Base-by-base conservation (phyloP, 2,113 vertebrate genomes). In the Pelobates fuscus region DNA sequence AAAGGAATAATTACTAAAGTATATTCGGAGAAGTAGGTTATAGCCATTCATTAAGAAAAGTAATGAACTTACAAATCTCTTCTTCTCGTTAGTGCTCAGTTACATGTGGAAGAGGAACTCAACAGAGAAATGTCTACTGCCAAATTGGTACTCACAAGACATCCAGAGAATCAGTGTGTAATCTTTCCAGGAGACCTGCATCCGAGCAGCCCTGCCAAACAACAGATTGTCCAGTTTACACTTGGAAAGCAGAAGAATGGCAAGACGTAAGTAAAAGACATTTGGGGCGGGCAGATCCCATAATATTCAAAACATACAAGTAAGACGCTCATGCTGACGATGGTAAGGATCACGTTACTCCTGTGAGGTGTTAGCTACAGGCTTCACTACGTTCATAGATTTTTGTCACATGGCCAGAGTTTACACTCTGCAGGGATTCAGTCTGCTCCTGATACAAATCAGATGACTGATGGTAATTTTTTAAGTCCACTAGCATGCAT, bases 181-280 rank as follows among this genome's bases (percentile, higher is more conserved):
- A 83, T 49, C 89, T 66, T 0, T 82, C 80, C 30, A 41, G 80
- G 79, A 87, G 88, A 63, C 95, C 95, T 0, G 30, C 86, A 0
- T 82, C 88, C 0, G 92, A 91, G 78, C 91, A 88, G 58, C 86
- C 82, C 86, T 98, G 96, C 79, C 89, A 86, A 26, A 85, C 82
- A 37, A 80, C 87, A 0, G 85, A 81, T 12, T 98, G 95, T 70
- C 89, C 92, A 26, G 78, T 78, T 59, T 94, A 91, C 82, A 84
- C 68, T 66, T 98, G 96, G 96, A 92, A 84, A 8, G 86, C 92
- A 3, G 91, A 89, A 73, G 88, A 90, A 25, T 97, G 95, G 95
- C 91, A 92, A 85, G 77, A 87, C 83, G 96, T 97, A 86, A 95
- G 94, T 65, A 62, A 46, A 79, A 49, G 44, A 49, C 44, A 49